Evolutionary conservation across 2,797 vertebrate species (phyloP).

Genomic region (Amphiprion clarkii): DNA sequence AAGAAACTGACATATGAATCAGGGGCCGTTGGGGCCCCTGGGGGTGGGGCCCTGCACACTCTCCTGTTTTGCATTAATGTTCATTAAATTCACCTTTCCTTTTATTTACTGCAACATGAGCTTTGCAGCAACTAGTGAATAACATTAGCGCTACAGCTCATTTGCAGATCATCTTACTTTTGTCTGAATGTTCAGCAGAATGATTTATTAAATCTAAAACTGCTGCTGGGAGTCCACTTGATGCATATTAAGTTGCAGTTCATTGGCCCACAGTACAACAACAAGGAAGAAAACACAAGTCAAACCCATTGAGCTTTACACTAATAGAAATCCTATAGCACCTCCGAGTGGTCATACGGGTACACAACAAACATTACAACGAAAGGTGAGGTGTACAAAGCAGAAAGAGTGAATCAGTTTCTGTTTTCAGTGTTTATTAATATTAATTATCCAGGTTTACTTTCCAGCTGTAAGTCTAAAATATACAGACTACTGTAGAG

Average conservation of each 20-base stretch:
- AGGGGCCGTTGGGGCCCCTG: background rate
- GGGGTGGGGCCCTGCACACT: too few species aligned
- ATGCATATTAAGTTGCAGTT: background rate
- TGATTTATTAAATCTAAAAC: background rate
- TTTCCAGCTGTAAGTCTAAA: too few species aligned
- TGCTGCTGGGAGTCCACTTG: background rate
- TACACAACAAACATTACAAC: background rate
- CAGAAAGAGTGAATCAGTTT: background rate
- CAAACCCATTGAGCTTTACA: background rate
- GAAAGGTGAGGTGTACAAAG: background rate
- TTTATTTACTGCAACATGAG: background rate
- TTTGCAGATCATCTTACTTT: background rate
- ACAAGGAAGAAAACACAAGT: background rate
- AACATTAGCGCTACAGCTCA: background rate
- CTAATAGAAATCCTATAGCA: constrained; percentile 50
- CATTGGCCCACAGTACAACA: background rate
- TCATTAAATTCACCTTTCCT: too few species aligned
- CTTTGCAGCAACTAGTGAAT: background rate
- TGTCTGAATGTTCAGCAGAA: background rate
- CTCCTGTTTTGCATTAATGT: background rate
- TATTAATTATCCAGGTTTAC: too few species aligned
- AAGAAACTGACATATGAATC: background rate
- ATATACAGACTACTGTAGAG: too few species aligned
- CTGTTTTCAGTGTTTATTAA: background rate
- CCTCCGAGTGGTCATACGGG: constrained; percentile 42